phyloP scores from a whole-genome alignment of 1,140 invertebrate genomes.

The Brachystomella parvula region DNA sequence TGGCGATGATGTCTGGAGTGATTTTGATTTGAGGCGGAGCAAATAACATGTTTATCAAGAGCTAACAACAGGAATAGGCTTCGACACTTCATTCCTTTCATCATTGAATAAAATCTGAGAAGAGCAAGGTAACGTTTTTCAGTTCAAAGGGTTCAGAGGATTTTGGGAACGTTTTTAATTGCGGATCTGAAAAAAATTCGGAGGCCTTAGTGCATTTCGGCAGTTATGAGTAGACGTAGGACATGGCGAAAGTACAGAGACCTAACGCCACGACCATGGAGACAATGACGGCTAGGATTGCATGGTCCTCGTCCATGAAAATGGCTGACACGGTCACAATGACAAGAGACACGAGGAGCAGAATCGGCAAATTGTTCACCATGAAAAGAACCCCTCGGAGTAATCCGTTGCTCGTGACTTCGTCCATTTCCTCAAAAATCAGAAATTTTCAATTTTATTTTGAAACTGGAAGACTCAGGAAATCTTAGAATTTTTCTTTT shows the following conservation, averaged over 20 bases:
- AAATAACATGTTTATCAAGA: neutral
- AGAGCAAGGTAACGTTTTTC: neutral
- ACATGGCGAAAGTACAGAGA: neutral
- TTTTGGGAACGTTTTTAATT: no score
- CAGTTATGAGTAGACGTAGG: no score
- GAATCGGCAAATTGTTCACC: neutral
- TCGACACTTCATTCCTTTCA: no score
- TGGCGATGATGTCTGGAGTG: neutral
- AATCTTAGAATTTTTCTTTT: neutral
- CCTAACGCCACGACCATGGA: neutral
- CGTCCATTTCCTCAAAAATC: neutral
- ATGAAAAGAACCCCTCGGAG: neutral
- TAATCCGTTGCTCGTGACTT: neutral
- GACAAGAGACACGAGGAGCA: constrained; percentile 1
- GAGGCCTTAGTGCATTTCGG: no score
- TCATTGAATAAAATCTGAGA: no score
- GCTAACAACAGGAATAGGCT: no score
- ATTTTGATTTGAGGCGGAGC: neutral
- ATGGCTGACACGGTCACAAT: neutral
- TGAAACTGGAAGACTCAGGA: neutral
- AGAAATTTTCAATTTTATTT: neutral
- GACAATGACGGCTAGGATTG: neutral
- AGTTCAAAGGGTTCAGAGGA: no score
- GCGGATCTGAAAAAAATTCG: no score
- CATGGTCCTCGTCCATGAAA: constrained; percentile 18